Base-by-base conservation (phyloP, 1,140 invertebrate genomes). In the Cyclina sinensis region DNA sequence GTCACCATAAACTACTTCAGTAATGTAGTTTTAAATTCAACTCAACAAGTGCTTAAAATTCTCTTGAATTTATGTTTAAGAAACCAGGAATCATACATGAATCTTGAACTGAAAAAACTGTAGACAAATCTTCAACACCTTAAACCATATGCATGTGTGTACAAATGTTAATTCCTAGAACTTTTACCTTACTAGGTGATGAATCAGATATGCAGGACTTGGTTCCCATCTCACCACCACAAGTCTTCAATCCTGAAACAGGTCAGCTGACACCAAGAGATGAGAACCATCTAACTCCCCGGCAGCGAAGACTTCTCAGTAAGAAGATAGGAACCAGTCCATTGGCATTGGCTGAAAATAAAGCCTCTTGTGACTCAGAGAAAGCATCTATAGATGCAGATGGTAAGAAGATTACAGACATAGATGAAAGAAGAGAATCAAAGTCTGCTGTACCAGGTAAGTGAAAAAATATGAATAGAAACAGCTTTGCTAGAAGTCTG, bases 151-250 rank as follows among this genome's bases (percentile, higher is more conserved):
- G n/a, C n/a, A n/a, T n/a, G n/a, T n/a, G n/a, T n/a, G n/a, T n/a
- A n/a, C n/a, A n/a, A n/a, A n/a, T n/a, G n/a, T n/a, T n/a, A n/a
- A n/a, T n/a, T n/a, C n/a, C n/a, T n/a, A n/a, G n/a, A n/a, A n/a
- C n/a, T n/a, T n/a, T n/a, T n/a, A n/a, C n/a, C 14, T 30, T 21
- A 32, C 16, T 37, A 88, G 86, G 89, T 81, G 62, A 89, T 89
- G 80, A 94, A 90, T 21, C 88, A 27, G 90, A 92, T 16, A 80
- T 94, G 5, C 89, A 84, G 16, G 91, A 92, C 70, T 83, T 91
- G 70, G 74, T 94, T 54, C 94, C 94, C 14, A 48, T 91, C 35
- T 93, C 94, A 2, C 93, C 94, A 18, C 89, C 86, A 14, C 74
- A 92, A 35, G 83, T 87, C 51, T 92, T 91, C 32, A 91, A 91